A percentile compares a stretch with the other conserved stretches of the same genome.
These are phyloP conservation scores for Cryptus viduatorius DNA, from an alignment of 2,888 invertebrate genomes.

Conservation along the genomic window DNA sequence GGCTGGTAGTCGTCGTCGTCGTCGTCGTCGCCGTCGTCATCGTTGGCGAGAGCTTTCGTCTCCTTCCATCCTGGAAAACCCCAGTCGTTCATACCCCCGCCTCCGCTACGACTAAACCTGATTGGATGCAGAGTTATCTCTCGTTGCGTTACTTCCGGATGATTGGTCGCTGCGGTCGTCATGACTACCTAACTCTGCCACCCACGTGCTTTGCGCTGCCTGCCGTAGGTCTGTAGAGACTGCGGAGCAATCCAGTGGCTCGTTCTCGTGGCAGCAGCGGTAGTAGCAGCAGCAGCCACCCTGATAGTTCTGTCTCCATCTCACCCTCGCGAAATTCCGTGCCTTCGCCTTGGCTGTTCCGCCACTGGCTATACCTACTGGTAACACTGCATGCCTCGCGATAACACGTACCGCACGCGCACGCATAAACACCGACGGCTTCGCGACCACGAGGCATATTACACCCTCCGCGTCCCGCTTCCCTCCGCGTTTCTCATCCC, in stretches of 20 bases:
- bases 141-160: conserved; percentile 85
- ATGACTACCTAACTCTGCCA: conserved; percentile 83
- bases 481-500: conserved; percentile 6
- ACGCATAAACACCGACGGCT: conserved; percentile 66
- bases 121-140: conserved; percentile 85
- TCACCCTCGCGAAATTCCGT: conserved; percentile 24
- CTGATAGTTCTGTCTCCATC: conserved; percentile 39
- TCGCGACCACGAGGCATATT: conserved; percentile 24
- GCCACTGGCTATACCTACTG: conserved; percentile 8
- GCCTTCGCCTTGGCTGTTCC: conserved; percentile 7
- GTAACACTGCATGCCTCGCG: conserved; percentile 60
- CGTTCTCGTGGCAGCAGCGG: conserved; percentile 51
- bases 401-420: conserved; percentile 67
- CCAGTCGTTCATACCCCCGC: conserved; percentile 71
- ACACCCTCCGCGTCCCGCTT: conserved; percentile 4
- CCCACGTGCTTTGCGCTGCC: conserved; percentile 77
- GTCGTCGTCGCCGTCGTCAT: conserved; percentile 29
- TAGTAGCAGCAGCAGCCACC: conserved; percentile 43
- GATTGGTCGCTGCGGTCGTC: conserved; percentile 85
- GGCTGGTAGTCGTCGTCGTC: conserved; percentile 17
- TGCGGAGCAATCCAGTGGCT: conserved; percentile 61
- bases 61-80: conserved; percentile 39
- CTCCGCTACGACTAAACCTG: conserved; percentile 83
- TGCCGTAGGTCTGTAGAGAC: conserved; percentile 71
- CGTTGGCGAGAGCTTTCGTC: conserved; percentile 69